Evolutionary conservation across 1,140 invertebrate genomes (phyloP).

Genomic region (Lepidotrigona ventralis): DNA sequence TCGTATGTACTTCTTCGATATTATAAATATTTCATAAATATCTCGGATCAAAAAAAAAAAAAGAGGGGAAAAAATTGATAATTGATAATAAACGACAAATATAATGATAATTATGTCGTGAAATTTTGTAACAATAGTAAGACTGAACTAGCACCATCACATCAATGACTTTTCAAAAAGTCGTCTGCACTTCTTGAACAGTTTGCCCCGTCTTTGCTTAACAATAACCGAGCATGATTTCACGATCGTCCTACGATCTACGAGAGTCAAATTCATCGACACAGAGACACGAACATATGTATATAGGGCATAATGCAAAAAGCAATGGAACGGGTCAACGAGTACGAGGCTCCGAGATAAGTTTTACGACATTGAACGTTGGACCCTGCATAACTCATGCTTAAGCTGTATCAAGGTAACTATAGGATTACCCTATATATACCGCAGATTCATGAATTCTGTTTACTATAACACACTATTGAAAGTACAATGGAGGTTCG

Average conservation of each 20-base stretch:
- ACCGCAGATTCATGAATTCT: neutral
- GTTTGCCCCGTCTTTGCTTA: too few species aligned
- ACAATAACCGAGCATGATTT: neutral
- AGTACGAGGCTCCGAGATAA: constrained; percentile 22
- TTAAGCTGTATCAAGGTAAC: constrained; percentile 48
- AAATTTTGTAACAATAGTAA: too few species aligned
- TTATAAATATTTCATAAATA: too few species aligned
- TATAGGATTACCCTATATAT: neutral
- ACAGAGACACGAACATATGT: too few species aligned
- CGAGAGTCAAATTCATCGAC: neutral
- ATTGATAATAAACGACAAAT: too few species aligned
- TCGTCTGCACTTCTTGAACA: too few species aligned
- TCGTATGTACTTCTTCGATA: too few species aligned
- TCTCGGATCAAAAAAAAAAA: too few species aligned
- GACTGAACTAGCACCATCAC: too few species aligned
- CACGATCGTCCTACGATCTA: neutral
- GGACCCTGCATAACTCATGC: constrained; percentile 41
- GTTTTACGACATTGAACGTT: constrained; percentile 57
- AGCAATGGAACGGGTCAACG: neutral
- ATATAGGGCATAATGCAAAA: neutral
- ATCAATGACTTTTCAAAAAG: neutral
- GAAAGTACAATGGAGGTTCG: neutral
- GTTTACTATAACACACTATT: constrained; percentile 11
- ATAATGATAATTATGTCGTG: too few species aligned
- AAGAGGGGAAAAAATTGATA: too few species aligned